phyloP scores from a whole-genome alignment of 2,888 invertebrate species.

The Mesorhabditis belari region DNA sequence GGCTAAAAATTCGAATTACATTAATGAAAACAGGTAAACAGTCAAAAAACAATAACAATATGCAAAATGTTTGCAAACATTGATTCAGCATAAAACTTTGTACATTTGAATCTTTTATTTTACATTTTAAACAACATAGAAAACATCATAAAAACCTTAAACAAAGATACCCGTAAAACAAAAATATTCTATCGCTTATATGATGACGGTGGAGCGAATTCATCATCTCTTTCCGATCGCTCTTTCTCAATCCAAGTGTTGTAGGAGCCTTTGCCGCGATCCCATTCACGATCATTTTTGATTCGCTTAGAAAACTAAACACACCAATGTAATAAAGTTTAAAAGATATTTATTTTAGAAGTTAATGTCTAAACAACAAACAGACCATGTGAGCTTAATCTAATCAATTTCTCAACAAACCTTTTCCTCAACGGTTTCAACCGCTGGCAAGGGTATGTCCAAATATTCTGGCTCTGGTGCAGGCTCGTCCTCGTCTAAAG shows the following conservation, averaged over 20 bases:
- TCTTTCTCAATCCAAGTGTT: constrained; percentile 34
- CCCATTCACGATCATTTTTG: constrained; percentile 41
- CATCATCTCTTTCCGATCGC: constrained; percentile 43
- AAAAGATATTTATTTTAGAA: not conserved
- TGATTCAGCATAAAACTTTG: not conserved
- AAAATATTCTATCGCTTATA: constrained; percentile 15
- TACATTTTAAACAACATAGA: not conserved
- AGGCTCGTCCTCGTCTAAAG: constrained; percentile 16
- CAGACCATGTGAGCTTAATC: too few relatives aligned
- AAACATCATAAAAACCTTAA: not conserved
- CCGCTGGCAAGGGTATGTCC: constrained; percentile 18
- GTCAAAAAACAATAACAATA: too few relatives aligned
- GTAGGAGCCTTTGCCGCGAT: constrained; percentile 34
- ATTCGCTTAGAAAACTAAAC: constrained; percentile 20
- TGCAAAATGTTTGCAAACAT: not conserved
- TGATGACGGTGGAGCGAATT: constrained; percentile 37
- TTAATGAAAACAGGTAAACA: not conserved
- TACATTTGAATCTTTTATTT: not conserved
- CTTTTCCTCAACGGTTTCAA: constrained; percentile 18
- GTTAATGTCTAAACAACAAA: too few relatives aligned
- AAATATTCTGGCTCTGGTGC: constrained; percentile 13
- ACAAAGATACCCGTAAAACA: not conserved
- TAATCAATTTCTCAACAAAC: constrained; percentile 4
- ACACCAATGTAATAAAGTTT: not conserved
- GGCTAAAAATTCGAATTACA: too few relatives aligned